Evolutionary conservation across 2,888 invertebrate species (phyloP).

Genomic region (Nesidiocoris tenuis): DNA sequence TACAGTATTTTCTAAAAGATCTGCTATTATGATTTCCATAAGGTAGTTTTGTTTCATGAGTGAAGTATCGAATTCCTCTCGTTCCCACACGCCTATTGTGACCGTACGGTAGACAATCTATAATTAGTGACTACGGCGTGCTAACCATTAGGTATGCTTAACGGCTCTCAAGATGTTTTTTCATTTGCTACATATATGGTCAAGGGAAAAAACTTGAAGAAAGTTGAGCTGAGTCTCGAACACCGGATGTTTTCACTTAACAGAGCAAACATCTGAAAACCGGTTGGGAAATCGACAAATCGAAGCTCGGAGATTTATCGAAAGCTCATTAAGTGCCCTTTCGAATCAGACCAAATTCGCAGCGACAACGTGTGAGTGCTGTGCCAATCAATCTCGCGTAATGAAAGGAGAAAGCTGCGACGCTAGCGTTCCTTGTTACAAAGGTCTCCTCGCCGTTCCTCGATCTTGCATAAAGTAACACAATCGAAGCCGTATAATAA

Average conservation of each 20-base stretch:
- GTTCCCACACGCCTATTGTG: too few species aligned
- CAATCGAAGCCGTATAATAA: not conserved
- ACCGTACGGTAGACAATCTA: too few species aligned
- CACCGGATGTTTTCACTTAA: not conserved
- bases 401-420: not conserved
- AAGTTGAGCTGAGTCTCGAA: not conserved
- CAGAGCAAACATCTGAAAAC: not conserved
- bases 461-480: not conserved
- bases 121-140: too few species aligned
- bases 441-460: not conserved
- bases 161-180: not conserved
- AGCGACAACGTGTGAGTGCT: not conserved
- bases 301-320: not conserved
- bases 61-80: too few species aligned
- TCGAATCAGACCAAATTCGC: not conserved
- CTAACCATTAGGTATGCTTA: too few species aligned
- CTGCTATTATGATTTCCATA: too few species aligned
- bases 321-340: not conserved
- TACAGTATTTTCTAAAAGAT: too few species aligned
- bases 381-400: not conserved
- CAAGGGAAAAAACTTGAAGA: not conserved
- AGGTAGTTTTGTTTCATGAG: too few species aligned
- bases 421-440: not conserved
- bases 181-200: not conserved
- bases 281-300: not conserved